Evolutionary conservation across 2,797 vertebrate genomes (phyloP).

Genomic region (Pelochelys cantorii): DNA sequence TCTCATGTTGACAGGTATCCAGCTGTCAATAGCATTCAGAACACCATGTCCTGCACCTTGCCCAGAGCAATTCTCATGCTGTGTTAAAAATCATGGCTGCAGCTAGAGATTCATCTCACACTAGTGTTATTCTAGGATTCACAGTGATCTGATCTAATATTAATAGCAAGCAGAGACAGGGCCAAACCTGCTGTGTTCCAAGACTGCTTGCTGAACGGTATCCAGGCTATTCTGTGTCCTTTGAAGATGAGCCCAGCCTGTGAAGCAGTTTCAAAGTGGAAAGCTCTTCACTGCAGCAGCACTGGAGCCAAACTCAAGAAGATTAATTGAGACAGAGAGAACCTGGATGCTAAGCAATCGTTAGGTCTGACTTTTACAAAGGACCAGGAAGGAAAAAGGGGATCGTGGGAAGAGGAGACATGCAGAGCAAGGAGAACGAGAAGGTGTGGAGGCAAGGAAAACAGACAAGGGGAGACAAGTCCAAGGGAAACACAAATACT

Average conservation of each 20-base stretch:
- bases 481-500: neutral
- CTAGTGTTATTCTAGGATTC: accelerated
- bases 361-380: accelerated
- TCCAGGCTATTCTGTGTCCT: neutral
- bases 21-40: neutral
- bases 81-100: neutral
- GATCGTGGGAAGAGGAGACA: neutral
- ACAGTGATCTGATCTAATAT: neutral
- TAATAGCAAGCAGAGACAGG: neutral
- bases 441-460: neutral
- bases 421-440: neutral
- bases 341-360: accelerated
- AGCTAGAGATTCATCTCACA: neutral
- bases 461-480: neutral
- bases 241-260: neutral
- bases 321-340: neutral
- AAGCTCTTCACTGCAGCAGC: neutral
- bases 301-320: neutral
- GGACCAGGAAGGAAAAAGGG: neutral
- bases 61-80: neutral
- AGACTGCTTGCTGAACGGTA: neutral
- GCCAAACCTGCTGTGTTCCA: neutral
- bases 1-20: neutral
- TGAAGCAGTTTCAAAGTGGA: neutral
- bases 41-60: neutral